Conservation (phyloP, 2,113 vertebrate species). For the Rhineura floridana region DNA sequence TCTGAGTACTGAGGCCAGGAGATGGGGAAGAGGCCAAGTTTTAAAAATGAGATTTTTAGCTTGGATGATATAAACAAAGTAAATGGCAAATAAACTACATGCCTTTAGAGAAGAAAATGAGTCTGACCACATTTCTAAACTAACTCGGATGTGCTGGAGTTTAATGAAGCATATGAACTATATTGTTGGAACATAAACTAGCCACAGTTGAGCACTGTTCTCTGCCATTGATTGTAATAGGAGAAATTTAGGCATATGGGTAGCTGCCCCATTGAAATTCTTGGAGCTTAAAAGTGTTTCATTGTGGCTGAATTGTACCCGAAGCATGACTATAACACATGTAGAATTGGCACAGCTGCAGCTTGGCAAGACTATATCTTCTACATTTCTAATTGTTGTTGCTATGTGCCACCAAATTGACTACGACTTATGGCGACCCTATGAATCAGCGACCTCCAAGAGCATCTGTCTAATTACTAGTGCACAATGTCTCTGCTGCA, state of each 20-base stretch:
- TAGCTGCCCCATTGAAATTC: not conserved
- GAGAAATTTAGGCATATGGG: not conserved
- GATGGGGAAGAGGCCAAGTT: constrained; percentile 11
- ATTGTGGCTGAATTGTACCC: not conserved
- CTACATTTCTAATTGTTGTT: not conserved
- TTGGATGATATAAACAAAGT: constrained; percentile 69
- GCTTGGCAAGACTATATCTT: not conserved
- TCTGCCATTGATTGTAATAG: not conserved
- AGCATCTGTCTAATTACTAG: not conserved
- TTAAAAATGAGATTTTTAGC: constrained; percentile 66
- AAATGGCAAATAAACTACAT: constrained; percentile 62
- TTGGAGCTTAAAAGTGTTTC: not conserved
- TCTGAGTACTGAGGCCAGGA: not conserved
- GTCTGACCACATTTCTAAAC: constrained; percentile 70
- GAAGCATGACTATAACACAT: not conserved
- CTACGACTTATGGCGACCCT: too few species aligned
- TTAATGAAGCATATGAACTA: not conserved
- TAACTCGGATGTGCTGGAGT: constrained; percentile 9
- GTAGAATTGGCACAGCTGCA: not conserved
- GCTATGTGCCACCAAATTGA: too few species aligned
- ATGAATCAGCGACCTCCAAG: too few species aligned
- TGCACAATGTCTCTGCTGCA: not conserved
- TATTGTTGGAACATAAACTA: not conserved
- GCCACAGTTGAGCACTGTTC: not conserved
- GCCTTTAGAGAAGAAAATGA: constrained; percentile 56